These are phyloP conservation scores for Cygnus buccinator DNA, from an alignment of 2,113 vertebrate species.

Conservation along the genomic window DNA sequence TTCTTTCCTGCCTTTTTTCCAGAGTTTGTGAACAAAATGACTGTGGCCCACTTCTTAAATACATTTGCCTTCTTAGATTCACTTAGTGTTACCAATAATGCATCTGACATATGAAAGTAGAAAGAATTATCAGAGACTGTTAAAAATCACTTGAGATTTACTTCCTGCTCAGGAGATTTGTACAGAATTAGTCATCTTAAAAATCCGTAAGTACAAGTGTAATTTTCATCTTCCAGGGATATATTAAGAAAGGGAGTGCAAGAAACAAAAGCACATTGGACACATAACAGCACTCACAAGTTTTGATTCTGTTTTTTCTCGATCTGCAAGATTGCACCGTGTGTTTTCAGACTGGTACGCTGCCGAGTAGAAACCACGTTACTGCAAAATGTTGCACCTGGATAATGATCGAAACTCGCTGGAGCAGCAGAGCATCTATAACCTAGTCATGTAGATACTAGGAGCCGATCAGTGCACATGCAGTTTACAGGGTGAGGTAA, in stretches of 20 bases:
- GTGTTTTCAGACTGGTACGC: neutral
- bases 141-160: neutral
- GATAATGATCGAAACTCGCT: neutral
- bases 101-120: neutral
- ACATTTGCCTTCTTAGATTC: neutral
- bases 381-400: neutral
- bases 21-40: neutral
- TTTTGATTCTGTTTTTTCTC: neutral
- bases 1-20: neutral
- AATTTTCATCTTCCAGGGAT: neutral
- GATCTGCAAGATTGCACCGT: neutral
- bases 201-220: neutral
- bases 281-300: neutral
- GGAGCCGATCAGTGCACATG: neutral
- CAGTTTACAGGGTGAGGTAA: neutral
- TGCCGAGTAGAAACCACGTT: neutral
- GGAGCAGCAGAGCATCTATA: neutral
- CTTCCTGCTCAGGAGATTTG: neutral
- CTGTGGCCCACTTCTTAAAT: neutral
- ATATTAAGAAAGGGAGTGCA: neutral
- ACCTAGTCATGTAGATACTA: neutral
- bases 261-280: neutral
- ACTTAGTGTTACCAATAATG: neutral
- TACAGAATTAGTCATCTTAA: neutral
- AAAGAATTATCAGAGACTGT: neutral